Conservation (phyloP, 2,797 vertebrate genomes). For the Nannoperca obscura region DNA sequence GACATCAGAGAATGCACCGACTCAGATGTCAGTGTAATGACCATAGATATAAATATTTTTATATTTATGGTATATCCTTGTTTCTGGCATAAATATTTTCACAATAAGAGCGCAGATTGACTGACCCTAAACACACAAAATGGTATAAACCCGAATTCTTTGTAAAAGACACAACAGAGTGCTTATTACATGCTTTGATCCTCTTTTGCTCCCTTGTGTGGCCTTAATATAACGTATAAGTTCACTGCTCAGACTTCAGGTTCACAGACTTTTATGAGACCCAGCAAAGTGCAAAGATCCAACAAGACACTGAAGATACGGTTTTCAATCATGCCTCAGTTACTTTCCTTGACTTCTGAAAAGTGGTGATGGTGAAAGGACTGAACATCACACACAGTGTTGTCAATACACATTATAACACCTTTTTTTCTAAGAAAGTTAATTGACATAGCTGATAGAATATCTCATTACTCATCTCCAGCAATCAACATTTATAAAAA, state of each 20-base stretch:
- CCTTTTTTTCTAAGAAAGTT: conserved; percentile 61
- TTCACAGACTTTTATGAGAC: conserved; percentile 54
- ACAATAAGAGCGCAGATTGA: conserved; percentile 59
- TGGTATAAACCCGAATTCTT: conserved; percentile 54
- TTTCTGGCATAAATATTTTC: conserved; percentile 64
- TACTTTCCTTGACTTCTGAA: conserved; percentile 49
- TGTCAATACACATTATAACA: conserved; percentile 70
- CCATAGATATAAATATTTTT: conserved; percentile 59
- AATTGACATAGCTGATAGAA: conserved; percentile 65
- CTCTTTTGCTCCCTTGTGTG: conserved; percentile 49
- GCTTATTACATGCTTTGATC: conserved; percentile 64
- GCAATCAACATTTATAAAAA: conserved; percentile 62
- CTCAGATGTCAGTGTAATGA: conserved; percentile 38
- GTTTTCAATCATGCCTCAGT: conserved; percentile 69
- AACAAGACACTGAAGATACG: conserved; percentile 68
- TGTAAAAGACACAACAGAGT: conserved; percentile 68
- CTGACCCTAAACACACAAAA: conserved; percentile 55
- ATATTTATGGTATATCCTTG: conserved; percentile 62
- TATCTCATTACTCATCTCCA: conserved; percentile 60
- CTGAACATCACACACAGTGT: conserved; percentile 73
- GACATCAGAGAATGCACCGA: conserved; percentile 52
- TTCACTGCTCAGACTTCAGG: conserved; percentile 39
- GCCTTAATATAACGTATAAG: conserved; percentile 44
- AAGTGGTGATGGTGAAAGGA: conserved; percentile 68
- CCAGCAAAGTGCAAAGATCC: conserved; percentile 74